phyloP scores from a whole-genome alignment of 2,888 invertebrate genomes.

The Leistus spinibarbis region DNA sequence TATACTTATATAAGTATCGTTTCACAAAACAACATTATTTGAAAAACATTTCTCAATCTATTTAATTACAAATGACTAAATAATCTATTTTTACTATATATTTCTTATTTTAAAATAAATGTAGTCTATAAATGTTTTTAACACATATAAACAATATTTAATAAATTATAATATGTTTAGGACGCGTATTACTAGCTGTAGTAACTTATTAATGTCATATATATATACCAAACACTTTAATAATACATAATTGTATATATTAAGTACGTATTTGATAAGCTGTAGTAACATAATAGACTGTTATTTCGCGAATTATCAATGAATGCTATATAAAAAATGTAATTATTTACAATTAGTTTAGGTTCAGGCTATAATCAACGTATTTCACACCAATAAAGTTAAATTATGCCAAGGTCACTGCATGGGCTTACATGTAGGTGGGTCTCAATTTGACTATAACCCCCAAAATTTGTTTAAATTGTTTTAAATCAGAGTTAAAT shows the following conservation, averaged over 20 bases:
- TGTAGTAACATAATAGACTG: no score
- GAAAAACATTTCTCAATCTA: no score
- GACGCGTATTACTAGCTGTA: no score
- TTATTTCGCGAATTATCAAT: neutral
- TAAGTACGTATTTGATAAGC: no score
- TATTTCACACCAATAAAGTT: neutral
- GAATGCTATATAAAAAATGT: neutral
- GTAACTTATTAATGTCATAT: no score
- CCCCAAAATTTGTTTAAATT: conserved; percentile 5
- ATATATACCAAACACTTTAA: no score
- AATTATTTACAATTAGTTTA: neutral
- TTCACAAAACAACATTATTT: no score
- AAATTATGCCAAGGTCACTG: conserved; percentile 22
- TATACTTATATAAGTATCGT: no score
- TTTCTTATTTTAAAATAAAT: no score
- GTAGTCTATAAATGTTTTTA: neutral
- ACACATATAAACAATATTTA: neutral
- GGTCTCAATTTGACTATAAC: conserved; percentile 4
- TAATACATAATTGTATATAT: no score
- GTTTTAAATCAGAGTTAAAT: neutral
- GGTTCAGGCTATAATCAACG: neutral
- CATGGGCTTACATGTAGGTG: conserved; percentile 7
- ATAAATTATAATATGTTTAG: neutral
- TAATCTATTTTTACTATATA: no score
- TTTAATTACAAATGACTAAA: no score